Percentiles rank a stretch among this genome's conserved stretches.
Conservation (phyloP, 2,113 vertebrate genomes). For the Anarhynchus alexandrinus region DNA sequence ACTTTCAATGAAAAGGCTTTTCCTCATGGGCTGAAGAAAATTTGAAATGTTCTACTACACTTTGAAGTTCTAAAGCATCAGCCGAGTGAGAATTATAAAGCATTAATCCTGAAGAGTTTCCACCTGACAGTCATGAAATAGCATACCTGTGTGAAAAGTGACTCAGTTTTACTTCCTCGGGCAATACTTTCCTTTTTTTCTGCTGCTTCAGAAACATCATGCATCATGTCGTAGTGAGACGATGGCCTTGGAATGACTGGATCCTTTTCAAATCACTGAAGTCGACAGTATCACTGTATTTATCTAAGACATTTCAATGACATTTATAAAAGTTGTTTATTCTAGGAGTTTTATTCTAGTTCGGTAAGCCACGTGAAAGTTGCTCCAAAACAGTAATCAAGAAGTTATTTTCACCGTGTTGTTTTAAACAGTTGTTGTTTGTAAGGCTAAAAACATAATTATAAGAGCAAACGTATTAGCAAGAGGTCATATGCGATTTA, state of each 20-base stretch:
- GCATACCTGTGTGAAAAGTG: conserved; percentile 72
- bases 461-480: not conserved
- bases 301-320: conserved; percentile 49
- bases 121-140: conserved; percentile 77
- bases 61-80: conserved; percentile 81
- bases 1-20: conserved; percentile 74
- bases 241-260: conserved; percentile 60
- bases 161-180: conserved; percentile 71
- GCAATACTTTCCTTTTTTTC: conserved; percentile 66
- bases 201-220: conserved; percentile 70
- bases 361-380: not conserved
- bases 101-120: conserved; percentile 78
- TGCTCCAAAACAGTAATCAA: not conserved
- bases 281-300: conserved; percentile 19
- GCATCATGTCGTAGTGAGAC: conserved; percentile 62
- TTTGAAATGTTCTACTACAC: conserved; percentile 77
- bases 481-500: not conserved
- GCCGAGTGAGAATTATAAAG: conserved; percentile 77
- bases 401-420: not conserved
- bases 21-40: conserved; percentile 77
- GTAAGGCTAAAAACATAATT: not conserved
- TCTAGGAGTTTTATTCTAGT: not conserved
- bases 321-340: conserved; percentile 47
- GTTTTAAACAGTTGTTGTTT: not conserved
- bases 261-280: conserved; percentile 63